Conservation (phyloP, 2,888 invertebrate genomes). For the Anorthoa munda region DNA sequence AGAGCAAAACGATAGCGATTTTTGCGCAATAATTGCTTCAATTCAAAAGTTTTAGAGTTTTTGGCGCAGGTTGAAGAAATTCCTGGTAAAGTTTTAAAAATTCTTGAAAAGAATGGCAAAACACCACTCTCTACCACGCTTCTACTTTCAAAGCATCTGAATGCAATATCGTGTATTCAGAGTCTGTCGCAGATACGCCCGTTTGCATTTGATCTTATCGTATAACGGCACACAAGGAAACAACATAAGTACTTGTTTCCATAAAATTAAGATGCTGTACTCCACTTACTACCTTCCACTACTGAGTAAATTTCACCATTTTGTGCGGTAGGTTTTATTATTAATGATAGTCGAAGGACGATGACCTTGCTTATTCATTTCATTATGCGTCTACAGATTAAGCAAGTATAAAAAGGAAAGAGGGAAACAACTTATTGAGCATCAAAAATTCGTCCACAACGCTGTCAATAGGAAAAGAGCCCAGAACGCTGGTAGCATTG, state of each 20-base stretch:
- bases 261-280: slow-evolving; percentile 20
- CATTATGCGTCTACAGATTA: too few relatives aligned
- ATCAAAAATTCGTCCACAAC: too few relatives aligned
- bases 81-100: background rate
- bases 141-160: slow-evolving; percentile 5
- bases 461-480: too few relatives aligned
- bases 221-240: slow-evolving; percentile 20
- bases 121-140: background rate
- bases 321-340: background rate
- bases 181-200: slow-evolving; percentile 2
- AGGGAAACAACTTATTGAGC: too few relatives aligned
- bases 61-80: too few relatives aligned
- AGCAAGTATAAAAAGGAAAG: too few relatives aligned
- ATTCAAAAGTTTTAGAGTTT: too few relatives aligned
- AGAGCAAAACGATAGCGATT: too few relatives aligned
- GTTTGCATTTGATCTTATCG: slow-evolving; percentile 26
- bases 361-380: too few relatives aligned
- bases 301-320: background rate
- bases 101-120: background rate
- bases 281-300: background rate
- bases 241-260: slow-evolving; percentile 8
- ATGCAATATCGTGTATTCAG: slow-evolving; percentile 24
- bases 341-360: too few relatives aligned
- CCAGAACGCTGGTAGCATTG: too few relatives aligned
- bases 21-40: too few relatives aligned